A percentile compares a stretch with the other conserved stretches of the same genome.
Evolutionary conservation across 2,888 invertebrate species (phyloP).

Genomic region (Limnephilus auricula): DNA sequence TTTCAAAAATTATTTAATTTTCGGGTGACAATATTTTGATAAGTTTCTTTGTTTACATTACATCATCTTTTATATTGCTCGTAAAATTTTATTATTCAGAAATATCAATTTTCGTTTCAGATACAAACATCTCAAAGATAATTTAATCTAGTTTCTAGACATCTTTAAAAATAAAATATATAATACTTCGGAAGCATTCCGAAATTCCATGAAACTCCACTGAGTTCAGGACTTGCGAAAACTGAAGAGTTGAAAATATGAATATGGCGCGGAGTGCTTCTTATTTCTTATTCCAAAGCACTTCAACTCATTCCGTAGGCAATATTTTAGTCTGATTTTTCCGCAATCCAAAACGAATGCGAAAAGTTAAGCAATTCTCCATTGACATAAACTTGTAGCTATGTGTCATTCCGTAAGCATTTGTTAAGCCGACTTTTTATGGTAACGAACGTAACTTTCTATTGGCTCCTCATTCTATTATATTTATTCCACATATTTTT

Average conservation of each 20-base stretch:
- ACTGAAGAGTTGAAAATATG: background rate
- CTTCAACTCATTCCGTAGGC: background rate
- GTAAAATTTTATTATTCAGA: no score
- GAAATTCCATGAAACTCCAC: no score
- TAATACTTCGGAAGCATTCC: no score
- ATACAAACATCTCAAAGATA: no score
- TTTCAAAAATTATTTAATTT: no score
- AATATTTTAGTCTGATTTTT: background rate
- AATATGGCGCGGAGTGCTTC: background rate
- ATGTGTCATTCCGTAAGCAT: background rate
- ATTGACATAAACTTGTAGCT: background rate
- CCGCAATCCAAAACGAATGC: background rate
- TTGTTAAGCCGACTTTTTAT: background rate
- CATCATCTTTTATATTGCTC: no score
- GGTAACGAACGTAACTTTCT: background rate
- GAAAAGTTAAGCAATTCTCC: conserved; percentile 6
- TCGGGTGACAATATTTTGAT: no score
- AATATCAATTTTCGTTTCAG: no score
- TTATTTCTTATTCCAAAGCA: background rate
- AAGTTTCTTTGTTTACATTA: no score
- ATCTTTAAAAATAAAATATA: no score
- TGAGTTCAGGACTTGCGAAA: no score
- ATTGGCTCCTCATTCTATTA: background rate
- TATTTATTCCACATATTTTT: background rate
- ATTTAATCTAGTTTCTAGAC: no score